A percentile compares a stretch with the other conserved stretches of the same genome.
Conservation (phyloP, 1,140 invertebrate species). For the Cydia fagiglandana region DNA sequence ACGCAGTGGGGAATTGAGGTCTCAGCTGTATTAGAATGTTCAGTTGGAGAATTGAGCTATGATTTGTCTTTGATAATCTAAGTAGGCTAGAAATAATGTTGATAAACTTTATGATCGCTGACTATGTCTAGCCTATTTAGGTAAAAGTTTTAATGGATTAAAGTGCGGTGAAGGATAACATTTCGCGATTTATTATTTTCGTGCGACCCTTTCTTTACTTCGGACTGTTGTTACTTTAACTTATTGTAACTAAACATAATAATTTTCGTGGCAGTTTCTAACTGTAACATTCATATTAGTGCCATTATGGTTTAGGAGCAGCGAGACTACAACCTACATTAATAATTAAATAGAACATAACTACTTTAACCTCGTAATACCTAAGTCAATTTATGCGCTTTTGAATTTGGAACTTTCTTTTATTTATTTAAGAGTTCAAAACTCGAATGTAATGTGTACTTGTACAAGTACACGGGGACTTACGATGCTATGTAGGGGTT, state of each 20-base stretch:
- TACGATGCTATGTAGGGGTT: too few species aligned
- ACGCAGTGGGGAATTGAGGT: background rate
- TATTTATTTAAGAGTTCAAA: too few species aligned
- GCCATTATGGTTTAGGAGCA: too few species aligned
- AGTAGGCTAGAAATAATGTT: constrained; percentile 7
- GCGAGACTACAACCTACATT: too few species aligned
- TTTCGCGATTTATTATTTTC: background rate
- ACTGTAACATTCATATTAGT: too few species aligned
- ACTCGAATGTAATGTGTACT: too few species aligned
- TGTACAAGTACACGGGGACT: too few species aligned
- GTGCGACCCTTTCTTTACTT: background rate
- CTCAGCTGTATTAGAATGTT: background rate
- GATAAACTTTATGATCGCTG: background rate
- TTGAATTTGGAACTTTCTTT: too few species aligned
- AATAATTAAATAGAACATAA: too few species aligned
- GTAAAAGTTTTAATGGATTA: background rate
- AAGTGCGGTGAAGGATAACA: background rate
- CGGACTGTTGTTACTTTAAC: background rate
- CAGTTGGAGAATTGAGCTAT: background rate
- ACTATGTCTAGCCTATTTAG: constrained; percentile 6
- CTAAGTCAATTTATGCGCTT: too few species aligned
- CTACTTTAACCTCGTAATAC: too few species aligned
- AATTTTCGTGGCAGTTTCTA: background rate
- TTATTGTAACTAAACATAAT: background rate
- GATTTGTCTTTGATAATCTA: background rate